These are phyloP conservation scores for Octopus sinensis DNA, from an alignment of 1,140 invertebrate genomes.

Conservation along the genomic window DNA sequence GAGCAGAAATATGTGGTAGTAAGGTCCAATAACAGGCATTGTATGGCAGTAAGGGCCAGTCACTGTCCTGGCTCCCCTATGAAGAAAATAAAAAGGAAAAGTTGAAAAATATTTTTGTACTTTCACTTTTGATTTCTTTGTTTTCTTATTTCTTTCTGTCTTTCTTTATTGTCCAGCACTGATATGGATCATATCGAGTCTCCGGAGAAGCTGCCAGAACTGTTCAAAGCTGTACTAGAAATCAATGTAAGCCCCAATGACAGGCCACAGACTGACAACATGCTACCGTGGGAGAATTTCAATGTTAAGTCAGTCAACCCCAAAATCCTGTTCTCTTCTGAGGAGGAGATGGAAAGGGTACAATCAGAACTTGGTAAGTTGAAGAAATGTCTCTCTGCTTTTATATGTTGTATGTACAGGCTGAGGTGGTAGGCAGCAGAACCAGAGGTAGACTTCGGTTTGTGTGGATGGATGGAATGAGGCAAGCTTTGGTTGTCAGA, in stretches of 20 bases:
- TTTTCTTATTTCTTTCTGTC: not conserved
- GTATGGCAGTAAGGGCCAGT: no score
- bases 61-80: no score
- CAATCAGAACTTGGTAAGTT: slow-evolving; percentile 49
- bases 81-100: no score
- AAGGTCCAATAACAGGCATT: no score
- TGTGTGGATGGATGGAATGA: no score
- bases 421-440: no score
- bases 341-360: slow-evolving; percentile 72
- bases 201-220: slow-evolving; percentile 76
- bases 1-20: no score
- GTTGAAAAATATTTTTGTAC: no score
- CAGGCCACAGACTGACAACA: slow-evolving; percentile 59
- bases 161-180: slow-evolving; percentile 58
- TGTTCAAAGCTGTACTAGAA: slow-evolving; percentile 72
- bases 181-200: slow-evolving; percentile 78
- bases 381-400: not conserved
- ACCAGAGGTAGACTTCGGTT: no score
- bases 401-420: no score
- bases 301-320: slow-evolving; percentile 61
- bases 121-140: no score
- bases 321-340: slow-evolving; percentile 72
- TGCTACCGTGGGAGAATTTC: slow-evolving; percentile 75
- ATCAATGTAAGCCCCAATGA: slow-evolving; percentile 72
- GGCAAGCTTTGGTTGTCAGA: no score